Evolutionary conservation across 2,113 vertebrate genomes (phyloP).

Genomic region (Progne subis): DNA sequence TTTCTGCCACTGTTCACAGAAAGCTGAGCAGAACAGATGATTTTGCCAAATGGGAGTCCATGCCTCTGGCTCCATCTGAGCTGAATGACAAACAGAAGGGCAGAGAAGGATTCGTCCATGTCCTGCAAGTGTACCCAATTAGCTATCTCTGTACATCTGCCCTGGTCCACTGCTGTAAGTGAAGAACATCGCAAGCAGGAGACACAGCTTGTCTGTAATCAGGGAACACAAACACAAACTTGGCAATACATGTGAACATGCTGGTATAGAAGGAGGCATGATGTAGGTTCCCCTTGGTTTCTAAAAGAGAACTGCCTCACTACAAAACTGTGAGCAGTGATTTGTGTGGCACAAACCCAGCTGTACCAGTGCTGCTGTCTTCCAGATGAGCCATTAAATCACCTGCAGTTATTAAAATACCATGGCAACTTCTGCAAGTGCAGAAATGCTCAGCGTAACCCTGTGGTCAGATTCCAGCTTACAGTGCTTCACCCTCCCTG

Average conservation of each 20-base stretch:
- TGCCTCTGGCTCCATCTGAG: neutral
- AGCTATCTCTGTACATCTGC: neutral
- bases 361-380: neutral
- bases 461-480: neutral
- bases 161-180: neutral
- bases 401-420: neutral
- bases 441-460: neutral
- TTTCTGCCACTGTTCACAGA: neutral
- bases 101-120: neutral
- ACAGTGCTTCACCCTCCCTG: accelerated
- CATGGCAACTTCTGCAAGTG: constrained; percentile 24
- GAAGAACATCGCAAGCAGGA: neutral
- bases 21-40: neutral
- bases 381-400: neutral
- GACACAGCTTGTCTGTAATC: neutral
- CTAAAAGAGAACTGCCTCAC: neutral
- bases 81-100: neutral
- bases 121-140: neutral
- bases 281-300: neutral
- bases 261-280: neutral
- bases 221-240: neutral
- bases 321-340: neutral
- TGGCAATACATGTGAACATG: neutral
- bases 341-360: neutral
- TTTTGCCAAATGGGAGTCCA: neutral